These are phyloP conservation scores for Hemicentrotus pulcherrimus DNA, from an alignment of 35 echinoderm and acorn worm genomes.

Conservation along the genomic window DNA sequence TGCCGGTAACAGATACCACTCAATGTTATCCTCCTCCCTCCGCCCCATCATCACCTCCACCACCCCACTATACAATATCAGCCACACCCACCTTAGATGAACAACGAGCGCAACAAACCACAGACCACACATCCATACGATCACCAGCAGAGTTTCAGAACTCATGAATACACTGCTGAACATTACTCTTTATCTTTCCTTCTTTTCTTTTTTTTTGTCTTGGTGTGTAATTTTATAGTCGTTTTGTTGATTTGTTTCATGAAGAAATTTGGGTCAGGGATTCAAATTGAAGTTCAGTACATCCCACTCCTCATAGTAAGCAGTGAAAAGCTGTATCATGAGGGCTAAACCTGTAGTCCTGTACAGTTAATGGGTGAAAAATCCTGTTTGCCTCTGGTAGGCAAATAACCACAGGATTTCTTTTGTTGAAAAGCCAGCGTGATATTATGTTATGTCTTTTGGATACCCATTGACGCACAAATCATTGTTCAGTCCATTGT, in stretches of 20 bases:
- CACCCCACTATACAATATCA: not conserved
- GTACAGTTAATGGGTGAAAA: not conserved
- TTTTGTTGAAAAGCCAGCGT: not conserved
- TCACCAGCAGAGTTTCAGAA: not conserved
- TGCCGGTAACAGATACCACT: not conserved
- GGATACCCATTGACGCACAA: not conserved
- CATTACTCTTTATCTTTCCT: not conserved
- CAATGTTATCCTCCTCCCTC: not conserved
- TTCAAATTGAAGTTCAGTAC: slow-evolving; percentile 12
- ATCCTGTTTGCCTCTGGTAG: not conserved
- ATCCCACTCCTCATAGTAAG: not conserved
- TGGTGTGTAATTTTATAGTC: not conserved
- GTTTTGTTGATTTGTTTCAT: not conserved
- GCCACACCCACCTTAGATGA: not conserved
- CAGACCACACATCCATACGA: not conserved
- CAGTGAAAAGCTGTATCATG: not conserved
- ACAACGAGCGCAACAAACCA: not conserved
- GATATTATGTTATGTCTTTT: not conserved
- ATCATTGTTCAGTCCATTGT: not conserved
- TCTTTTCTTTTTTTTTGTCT: not conserved
- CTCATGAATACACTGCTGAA: not conserved
- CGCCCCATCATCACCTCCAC: not conserved
- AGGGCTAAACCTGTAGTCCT: not conserved
- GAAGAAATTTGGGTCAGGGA: not conserved
- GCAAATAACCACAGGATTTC: not conserved